phyloP scores from a whole-genome alignment of 2,888 invertebrate genomes.

The Nezara viridula region DNA sequence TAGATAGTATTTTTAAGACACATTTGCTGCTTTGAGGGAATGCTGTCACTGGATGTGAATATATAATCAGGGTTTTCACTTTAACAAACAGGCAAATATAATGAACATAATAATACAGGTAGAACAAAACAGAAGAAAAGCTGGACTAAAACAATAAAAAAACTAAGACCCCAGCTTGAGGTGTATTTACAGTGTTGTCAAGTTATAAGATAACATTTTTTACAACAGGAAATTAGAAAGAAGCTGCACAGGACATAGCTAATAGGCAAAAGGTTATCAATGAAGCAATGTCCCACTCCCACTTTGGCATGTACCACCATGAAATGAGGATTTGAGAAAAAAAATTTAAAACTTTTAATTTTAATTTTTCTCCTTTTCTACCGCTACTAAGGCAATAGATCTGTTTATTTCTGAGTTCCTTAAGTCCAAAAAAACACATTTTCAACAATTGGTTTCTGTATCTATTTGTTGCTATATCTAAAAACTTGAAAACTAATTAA shows the following conservation, averaged over 20 bases:
- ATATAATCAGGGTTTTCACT: background rate
- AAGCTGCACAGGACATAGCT: background rate
- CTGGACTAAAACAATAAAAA: background rate
- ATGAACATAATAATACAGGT: background rate
- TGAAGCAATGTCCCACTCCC: background rate
- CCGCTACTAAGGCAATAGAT: too few species aligned
- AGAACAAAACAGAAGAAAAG: background rate
- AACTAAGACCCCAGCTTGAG: background rate
- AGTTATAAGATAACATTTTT: background rate
- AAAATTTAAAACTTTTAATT: too few species aligned
- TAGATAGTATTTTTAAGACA: too few species aligned
- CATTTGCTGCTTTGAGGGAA: too few species aligned
- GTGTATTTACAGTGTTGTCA: background rate
- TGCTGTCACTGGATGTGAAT: background rate
- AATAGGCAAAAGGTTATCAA: background rate
- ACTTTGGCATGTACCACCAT: too few species aligned
- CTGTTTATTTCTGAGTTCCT: too few species aligned
- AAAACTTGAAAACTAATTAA: too few species aligned
- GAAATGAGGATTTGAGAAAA: too few species aligned
- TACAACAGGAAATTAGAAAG: background rate
- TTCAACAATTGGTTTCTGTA: too few species aligned
- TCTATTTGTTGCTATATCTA: too few species aligned
- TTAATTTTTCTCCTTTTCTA: too few species aligned
- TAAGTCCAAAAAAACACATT: too few species aligned
- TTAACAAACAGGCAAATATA: background rate